Conservation (phyloP, 2,797 vertebrate species). For the Typhlichthys eigenmanni region DNA sequence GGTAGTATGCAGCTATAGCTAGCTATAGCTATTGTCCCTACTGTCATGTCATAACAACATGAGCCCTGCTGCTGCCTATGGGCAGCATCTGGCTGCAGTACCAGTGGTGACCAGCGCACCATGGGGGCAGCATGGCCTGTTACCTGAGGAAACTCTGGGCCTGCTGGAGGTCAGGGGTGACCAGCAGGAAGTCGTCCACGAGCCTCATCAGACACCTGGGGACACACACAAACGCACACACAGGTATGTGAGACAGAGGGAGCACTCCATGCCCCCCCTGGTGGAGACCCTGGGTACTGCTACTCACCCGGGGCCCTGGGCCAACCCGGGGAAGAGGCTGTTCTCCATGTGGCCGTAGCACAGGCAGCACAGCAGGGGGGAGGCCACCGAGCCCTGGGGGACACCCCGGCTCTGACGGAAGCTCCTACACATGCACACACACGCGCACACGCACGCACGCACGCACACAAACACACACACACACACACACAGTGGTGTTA, state of each 20-base stretch:
- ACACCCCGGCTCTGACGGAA: constrained; percentile 87
- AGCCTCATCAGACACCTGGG: constrained; percentile 87
- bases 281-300: constrained; percentile 12
- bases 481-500: not conserved
- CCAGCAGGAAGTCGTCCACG: constrained; percentile 92
- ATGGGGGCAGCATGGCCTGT: constrained; percentile 4
- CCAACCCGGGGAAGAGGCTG: constrained; percentile 70
- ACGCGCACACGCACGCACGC: no score
- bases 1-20: no score
- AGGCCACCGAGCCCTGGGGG: constrained; percentile 90
- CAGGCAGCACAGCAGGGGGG: constrained; percentile 89
- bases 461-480: no score
- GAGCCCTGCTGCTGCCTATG: no score
- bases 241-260: not conserved
- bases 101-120: no score
- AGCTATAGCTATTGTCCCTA: no score
- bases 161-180: constrained; percentile 84
- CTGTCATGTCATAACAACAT: no score
- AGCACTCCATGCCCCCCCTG: not conserved
- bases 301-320: constrained; percentile 79
- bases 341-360: constrained; percentile 97
- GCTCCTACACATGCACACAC: constrained; percentile 64
- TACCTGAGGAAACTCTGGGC: constrained; percentile 89
- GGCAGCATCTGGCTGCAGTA: no score
- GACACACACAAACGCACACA: not conserved